Percentiles rank a stretch among this genome's conserved stretches.
Conservation (phyloP, 1,140 invertebrate genomes). For the Pachyrhynchus sulphureomaculatus region DNA sequence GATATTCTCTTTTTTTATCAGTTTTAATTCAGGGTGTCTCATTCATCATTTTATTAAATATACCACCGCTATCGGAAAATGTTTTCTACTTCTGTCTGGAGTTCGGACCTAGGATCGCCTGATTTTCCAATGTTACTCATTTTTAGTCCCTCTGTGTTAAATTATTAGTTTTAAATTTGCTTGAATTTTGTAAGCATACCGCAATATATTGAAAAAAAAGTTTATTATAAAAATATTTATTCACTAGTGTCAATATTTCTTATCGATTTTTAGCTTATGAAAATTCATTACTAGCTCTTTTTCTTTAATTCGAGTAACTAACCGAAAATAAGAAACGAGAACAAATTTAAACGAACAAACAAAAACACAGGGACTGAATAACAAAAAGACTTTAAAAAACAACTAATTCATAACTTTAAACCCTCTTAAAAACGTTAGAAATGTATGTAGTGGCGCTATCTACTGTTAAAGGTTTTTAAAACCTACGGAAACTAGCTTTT, state of each 20-base stretch:
- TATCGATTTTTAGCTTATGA: neutral
- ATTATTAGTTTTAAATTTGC: constrained; percentile 6
- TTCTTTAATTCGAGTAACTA: too few relatives aligned
- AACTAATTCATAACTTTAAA: too few relatives aligned
- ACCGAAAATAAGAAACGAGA: too few relatives aligned
- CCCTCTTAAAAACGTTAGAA: constrained; percentile 18
- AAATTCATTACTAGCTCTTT: neutral
- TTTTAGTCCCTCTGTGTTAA: neutral
- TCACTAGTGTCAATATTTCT: neutral
- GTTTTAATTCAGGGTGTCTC: too few relatives aligned
- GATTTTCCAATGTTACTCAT: neutral
- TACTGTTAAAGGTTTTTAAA: constrained; percentile 18
- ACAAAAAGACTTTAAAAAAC: constrained; percentile 16
- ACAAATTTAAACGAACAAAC: neutral
- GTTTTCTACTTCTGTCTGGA: too few relatives aligned
- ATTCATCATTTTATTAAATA: too few relatives aligned
- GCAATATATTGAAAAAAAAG: constrained; percentile 1
- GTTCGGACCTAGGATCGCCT: too few relatives aligned
- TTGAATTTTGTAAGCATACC: constrained; percentile 6
- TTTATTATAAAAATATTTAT: constrained; percentile 4
- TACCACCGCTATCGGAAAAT: too few relatives aligned
- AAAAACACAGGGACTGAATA: constrained; percentile 21
- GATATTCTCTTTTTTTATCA: too few relatives aligned
- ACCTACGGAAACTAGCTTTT: constrained; percentile 15
- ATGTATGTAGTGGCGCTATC: constrained; percentile 30